Base-by-base conservation (phyloP, 2,797 vertebrate genomes). In the Phrynocephalus vlangalii region DNA sequence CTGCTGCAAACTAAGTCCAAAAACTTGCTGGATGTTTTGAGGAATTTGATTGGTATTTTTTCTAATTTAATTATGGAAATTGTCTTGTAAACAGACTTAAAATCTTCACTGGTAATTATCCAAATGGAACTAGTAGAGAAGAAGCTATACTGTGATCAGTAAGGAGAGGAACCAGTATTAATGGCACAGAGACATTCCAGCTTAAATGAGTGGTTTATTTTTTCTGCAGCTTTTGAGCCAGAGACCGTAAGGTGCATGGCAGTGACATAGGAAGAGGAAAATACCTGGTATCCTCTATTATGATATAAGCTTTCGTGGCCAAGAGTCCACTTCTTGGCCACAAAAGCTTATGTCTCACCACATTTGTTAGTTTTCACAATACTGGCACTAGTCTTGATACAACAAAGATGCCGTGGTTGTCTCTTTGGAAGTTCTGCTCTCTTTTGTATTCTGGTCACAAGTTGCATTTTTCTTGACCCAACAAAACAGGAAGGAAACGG, bases 21-120 rank as follows among this genome's bases (percentile, higher is more conserved):
- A 77, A 75, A 91, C 85, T 84, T 91, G 92, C 88, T 91, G 85
- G 73, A 93, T 90, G 76, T 87, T 89, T 89, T 92, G 82, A 82
- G 90, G 83, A 18, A 90, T 70, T 90, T 89, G 78, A 86, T 20
- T 11, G 67, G 75, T 75, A 33, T 66, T 72, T 56, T 56, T 56
- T 56, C 13, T 76, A 33, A 24, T 28, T 44, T 44, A 26, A 87
- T 38, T 83, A 68, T 87, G 90, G 88, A 87, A 91, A 87, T 82
- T 71, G 72, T 30, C n/a, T 44, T 80, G 71, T 87, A 87, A 75
- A 60, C 80, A 86, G 75, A 77, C n/a, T 71, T 72, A 88, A 88
- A 82, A 60, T 70, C 63, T 80, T 84, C 84, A 85, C 84, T n/a
- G 91, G 52, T 70, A 90, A 91, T n/a, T 71, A 26, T 16, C 26